Conservation (phyloP, 2,113 vertebrate species). For the Neofelis nebulosa region DNA sequence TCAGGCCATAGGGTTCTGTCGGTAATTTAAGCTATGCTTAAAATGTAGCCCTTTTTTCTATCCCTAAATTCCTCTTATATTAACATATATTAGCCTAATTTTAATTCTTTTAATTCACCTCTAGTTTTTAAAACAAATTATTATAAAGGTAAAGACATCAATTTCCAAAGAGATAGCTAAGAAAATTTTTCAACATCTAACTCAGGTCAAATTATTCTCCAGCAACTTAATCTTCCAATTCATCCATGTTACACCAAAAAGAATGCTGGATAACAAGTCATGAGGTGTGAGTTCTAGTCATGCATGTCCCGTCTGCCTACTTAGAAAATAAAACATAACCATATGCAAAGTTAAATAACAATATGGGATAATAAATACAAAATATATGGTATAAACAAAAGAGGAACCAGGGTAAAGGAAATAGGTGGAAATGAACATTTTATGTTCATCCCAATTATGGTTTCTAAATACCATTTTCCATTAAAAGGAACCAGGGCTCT, state of each 20-base stretch:
- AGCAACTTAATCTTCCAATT: neutral
- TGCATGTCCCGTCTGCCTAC: neutral
- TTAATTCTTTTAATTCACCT: neutral
- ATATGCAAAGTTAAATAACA: neutral
- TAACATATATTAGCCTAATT: neutral
- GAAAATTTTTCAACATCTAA: slow-evolving; percentile 16
- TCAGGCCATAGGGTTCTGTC: neutral
- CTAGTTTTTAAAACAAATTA: neutral
- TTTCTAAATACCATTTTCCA: neutral
- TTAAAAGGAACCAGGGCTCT: neutral
- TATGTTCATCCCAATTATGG: neutral
- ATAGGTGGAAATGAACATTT: neutral
- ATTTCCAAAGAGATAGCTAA: neutral
- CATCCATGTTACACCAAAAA: neutral
- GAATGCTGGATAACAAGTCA: neutral
- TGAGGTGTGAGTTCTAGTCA: neutral
- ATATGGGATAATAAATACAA: neutral
- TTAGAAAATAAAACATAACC: slow-evolving; percentile 1
- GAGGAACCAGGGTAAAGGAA: neutral
- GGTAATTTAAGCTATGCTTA: slow-evolving; percentile 32
- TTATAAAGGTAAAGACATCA: neutral
- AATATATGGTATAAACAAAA: neutral
- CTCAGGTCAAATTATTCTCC: neutral
- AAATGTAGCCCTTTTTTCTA: neutral
- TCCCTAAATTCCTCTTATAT: neutral